Evolutionary conservation across 2,888 invertebrate genomes (phyloP).

Genomic region (Catonia carolina): DNA sequence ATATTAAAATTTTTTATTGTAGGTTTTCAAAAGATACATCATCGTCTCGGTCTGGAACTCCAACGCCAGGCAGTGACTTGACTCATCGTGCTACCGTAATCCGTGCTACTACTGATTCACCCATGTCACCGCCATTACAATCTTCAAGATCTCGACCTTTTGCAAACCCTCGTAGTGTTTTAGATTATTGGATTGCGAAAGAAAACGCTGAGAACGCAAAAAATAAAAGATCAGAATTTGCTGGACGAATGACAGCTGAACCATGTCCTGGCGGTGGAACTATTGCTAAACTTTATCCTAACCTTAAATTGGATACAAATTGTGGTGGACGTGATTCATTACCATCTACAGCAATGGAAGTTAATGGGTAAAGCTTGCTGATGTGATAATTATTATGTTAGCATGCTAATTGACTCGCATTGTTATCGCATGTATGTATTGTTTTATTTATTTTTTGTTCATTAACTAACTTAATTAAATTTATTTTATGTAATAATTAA

Average conservation of each 20-base stretch:
- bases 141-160: slow-evolving; percentile 21
- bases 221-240: slow-evolving; percentile 49
- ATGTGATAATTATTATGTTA: too few relatives aligned
- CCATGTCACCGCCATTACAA: slow-evolving; percentile 68
- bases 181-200: slow-evolving; percentile 28
- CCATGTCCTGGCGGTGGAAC: slow-evolving; percentile 45
- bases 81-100: slow-evolving; percentile 49
- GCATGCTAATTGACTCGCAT: too few relatives aligned
- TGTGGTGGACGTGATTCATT: not conserved
- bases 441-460: too few relatives aligned
- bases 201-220: slow-evolving; percentile 29
- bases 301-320: slow-evolving; percentile 9
- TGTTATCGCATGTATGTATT: too few relatives aligned
- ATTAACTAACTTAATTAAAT: too few relatives aligned
- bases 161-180: slow-evolving; percentile 26
- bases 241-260: slow-evolving; percentile 46
- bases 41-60: slow-evolving; percentile 34
- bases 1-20: too few relatives aligned
- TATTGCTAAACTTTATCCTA: slow-evolving; percentile 66
- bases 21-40: slow-evolving; percentile 29
- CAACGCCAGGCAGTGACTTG: slow-evolving; percentile 25
- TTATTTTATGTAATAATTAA: too few relatives aligned
- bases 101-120: slow-evolving; percentile 77
- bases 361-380: too few relatives aligned
- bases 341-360: not conserved